A percentile compares a stretch with the other conserved stretches of the same genome.
Evolutionary conservation across 2,888 invertebrate genomes (phyloP).

Genomic region (Agriopis marginaria): DNA sequence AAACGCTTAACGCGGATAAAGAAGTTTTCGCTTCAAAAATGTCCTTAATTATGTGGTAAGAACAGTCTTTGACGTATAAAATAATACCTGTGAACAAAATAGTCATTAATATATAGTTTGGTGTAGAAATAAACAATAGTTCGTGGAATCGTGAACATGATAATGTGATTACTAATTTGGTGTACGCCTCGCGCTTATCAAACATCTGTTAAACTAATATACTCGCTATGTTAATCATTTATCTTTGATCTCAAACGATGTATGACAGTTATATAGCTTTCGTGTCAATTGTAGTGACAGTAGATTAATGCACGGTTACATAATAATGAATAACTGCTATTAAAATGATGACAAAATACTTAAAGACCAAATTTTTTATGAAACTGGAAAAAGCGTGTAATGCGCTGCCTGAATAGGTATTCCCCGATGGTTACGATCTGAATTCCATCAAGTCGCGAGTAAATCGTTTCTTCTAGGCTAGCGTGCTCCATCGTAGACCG

Average conservation of each 20-base stretch:
- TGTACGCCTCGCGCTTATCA: constrained; percentile 8
- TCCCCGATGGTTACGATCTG: no score
- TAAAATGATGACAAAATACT: no score
- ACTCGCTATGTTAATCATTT: constrained; percentile 7
- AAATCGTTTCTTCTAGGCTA: no score
- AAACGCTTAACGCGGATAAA: no score
- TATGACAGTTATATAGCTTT: constrained; percentile 9
- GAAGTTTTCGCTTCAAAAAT: no score
- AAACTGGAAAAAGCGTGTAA: no score
- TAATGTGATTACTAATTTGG: neutral
- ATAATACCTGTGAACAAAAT: neutral
- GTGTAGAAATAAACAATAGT: neutral
- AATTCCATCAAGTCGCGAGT: no score
- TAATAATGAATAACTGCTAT: no score
- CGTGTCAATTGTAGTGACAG: neutral
- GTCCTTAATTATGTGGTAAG: no score
- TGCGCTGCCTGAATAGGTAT: no score
- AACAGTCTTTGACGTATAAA: neutral
- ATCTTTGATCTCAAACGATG: constrained; percentile 13
- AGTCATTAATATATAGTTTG: neutral
- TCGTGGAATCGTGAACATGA: neutral
- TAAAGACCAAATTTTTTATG: no score
- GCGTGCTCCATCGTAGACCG: no score
- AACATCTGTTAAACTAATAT: constrained; percentile 1
- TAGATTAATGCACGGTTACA: neutral